Base-by-base conservation (phyloP, 2,888 invertebrate species). In the Timema cristinae region DNA sequence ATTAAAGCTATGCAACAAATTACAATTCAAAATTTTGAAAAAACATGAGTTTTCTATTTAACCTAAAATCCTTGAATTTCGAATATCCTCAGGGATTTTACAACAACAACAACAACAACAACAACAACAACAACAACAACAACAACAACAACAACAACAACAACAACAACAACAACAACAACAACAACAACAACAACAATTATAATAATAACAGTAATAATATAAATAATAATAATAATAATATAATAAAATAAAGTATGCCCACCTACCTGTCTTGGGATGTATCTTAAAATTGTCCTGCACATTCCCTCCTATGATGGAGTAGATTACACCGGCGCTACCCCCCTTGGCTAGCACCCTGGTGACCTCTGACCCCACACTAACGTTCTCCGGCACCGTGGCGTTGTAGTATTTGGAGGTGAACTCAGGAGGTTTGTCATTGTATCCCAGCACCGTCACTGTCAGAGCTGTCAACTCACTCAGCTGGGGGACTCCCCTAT, bases 391-490 rank as follows among this genome's bases (percentile, higher is more conserved):
- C 9, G 79, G 76, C 13, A 85, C 79, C 2, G 79, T 77, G 9
- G 81, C 79, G 51, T 79, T 78, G 76, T 85, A 85, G 67, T 81
- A 79, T 52, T 81, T 81, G 56, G 80, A 80, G 69, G 82, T 82
- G 79, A 87, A 87, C 75, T 83, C 83, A 4, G 87, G 87, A 10
- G 85, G 83, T 77, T 86, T 85, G 80, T 86, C 86, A 68, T 71
- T 84, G 66, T 83, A 81, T 76, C 85, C 85, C 71, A 81, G 77
- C 52, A 83, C 81, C 52, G 79, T 76, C 50, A 82, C 79, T 52
- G 78, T 76, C 68, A 82, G 76, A 32, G 76, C 75, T 11, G 80
- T 79, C 11, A 78, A 75, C 61, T 79, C 77, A 61, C 79, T 78
- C 51, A 81, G 77, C 32, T 79, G 75, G 9, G 83, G 83, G 8